A percentile compares a stretch with the other conserved stretches of the same genome.
Evolutionary conservation across 2,113 vertebrate species (phyloP).

Genomic region (Parotia lawesii): DNA sequence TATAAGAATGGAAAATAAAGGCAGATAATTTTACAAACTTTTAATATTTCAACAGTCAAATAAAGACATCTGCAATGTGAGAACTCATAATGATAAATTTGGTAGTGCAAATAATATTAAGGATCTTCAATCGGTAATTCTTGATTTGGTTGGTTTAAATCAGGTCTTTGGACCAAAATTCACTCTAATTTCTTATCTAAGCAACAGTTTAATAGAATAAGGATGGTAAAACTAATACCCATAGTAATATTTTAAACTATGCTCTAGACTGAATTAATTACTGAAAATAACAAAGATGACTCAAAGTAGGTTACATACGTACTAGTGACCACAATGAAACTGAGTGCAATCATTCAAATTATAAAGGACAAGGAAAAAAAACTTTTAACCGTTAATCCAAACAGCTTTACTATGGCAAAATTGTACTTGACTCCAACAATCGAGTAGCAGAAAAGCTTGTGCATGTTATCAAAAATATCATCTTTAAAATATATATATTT

Average conservation of each 20-base stretch:
- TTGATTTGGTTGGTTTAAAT: background rate
- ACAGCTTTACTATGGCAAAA: background rate
- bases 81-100: background rate
- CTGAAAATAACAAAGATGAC: background rate
- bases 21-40: background rate
- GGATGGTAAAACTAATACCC: background rate
- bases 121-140: background rate
- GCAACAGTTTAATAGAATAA: background rate
- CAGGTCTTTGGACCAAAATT: background rate
- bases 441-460: background rate
- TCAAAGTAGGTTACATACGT: background rate
- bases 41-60: background rate
- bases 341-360: background rate
- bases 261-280: background rate
- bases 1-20: background rate
- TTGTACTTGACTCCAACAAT: background rate
- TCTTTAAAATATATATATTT: background rate
- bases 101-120: background rate
- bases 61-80: background rate
- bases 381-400: background rate
- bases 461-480: background rate
- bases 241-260: background rate
- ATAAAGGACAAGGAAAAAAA: background rate
- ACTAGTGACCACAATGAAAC: background rate
- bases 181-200: background rate